Evolutionary conservation across 2,888 invertebrate species (phyloP).

Genomic region (Capitulum mitella): DNA sequence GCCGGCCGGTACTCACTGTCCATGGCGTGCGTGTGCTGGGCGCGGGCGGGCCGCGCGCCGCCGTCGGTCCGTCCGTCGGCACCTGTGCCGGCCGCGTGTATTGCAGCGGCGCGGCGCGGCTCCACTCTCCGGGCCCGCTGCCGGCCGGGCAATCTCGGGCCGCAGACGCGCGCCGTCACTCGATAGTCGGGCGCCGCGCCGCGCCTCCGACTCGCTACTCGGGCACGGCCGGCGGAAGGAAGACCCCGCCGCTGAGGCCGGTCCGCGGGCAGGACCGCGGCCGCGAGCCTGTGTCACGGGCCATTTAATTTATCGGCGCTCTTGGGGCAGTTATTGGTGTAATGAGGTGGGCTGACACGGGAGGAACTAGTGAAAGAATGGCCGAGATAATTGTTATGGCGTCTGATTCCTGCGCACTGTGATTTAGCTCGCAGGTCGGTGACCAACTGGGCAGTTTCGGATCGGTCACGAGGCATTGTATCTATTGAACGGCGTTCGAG

Average conservation of each 20-base stretch:
- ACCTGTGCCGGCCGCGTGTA: background rate
- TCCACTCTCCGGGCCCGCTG: background rate
- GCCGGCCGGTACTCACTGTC: conserved; percentile 15
- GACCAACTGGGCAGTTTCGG: background rate
- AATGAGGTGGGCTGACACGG: background rate
- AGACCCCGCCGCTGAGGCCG: background rate
- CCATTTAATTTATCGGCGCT: conserved; percentile 6
- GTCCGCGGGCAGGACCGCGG: background rate
- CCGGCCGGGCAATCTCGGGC: conserved; percentile 3
- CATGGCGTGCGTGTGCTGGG: background rate
- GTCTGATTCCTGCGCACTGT: background rate
- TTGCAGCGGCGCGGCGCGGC: background rate
- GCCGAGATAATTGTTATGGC: background rate
- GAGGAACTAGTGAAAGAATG: background rate
- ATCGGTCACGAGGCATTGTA: background rate
- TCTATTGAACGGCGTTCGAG: background rate
- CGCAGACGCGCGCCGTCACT: conserved; percentile 18
- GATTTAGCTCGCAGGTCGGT: background rate
- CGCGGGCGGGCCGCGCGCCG: background rate
- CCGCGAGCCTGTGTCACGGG: background rate
- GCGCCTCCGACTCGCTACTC: conserved; percentile 3
- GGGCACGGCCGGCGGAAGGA: conserved; percentile 6
- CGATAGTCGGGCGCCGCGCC: background rate
- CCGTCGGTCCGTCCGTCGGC: background rate
- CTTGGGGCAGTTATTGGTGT: background rate